Percentiles rank a stretch among this genome's conserved stretches.
phyloP scores from a whole-genome alignment of 2,113 vertebrate genomes.

The Tringa solitaria region DNA sequence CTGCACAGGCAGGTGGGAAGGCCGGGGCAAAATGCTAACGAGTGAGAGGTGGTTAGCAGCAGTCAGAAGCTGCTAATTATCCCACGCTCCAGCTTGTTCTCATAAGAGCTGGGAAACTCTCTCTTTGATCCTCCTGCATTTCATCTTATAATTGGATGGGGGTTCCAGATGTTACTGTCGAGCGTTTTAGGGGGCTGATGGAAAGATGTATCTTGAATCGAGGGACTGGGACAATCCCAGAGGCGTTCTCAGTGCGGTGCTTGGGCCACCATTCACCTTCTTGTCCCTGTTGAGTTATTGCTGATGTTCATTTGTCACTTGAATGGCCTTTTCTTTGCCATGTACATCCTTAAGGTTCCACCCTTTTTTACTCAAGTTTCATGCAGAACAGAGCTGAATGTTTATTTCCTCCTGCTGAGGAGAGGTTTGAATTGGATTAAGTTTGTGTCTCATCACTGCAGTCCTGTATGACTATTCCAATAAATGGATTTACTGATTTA shows the following conservation, averaged over 20 bases:
- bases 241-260: not conserved
- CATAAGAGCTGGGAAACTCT: not conserved
- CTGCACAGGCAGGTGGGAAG: not conserved
- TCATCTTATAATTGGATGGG: constrained; percentile 1
- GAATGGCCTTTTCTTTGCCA: not conserved
- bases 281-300: not conserved
- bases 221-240: not conserved
- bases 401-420: not conserved
- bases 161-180: not conserved
- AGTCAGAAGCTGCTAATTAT: constrained; percentile 32
- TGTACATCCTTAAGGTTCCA: not conserved
- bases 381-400: not conserved
- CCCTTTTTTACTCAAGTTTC: not conserved
- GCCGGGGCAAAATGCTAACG: not conserved
- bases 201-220: not conserved
- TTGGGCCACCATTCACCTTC: not conserved
- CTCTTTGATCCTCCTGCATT: constrained; percentile 45
- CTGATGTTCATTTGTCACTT: not conserved
- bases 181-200: not conserved
- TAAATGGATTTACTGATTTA: constrained; percentile 45
- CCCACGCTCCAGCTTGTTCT: constrained; percentile 26
- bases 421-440: not conserved
- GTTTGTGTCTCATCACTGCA: constrained; percentile 8
- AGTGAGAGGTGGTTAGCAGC: not conserved
- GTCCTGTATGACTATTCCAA: not conserved